These are phyloP conservation scores for Drosophila ananassae DNA, from an alignment of 1,140 invertebrate species.

Conservation along the genomic window DNA sequence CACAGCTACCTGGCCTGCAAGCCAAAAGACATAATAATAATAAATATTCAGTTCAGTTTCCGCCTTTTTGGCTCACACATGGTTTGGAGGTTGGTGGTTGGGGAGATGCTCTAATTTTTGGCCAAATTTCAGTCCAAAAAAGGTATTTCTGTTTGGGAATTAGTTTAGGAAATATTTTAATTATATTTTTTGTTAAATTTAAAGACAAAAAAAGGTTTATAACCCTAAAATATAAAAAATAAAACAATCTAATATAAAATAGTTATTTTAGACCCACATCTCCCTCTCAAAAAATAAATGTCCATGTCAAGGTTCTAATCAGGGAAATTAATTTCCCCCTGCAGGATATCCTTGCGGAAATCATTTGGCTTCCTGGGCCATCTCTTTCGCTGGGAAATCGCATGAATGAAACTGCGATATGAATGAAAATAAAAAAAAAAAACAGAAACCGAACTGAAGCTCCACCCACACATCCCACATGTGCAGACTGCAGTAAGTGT, in stretches of 20 bases:
- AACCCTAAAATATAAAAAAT: not conserved
- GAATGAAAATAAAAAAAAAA: slow-evolving; percentile 55
- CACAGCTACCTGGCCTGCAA: not conserved
- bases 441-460: slow-evolving; percentile 44
- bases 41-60: slow-evolving; percentile 76
- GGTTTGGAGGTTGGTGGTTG: not conserved
- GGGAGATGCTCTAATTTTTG: not conserved
- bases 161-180: not conserved
- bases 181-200: no score
- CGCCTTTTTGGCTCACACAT: slow-evolving; percentile 20
- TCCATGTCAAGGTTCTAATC: not conserved
- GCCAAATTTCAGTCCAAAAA: not conserved
- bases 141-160: not conserved
- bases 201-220: no score
- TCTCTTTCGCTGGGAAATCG: slow-evolving; percentile 31
- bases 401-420: slow-evolving; percentile 76
- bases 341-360: slow-evolving; percentile 7
- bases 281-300: not conserved
- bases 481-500: slow-evolving; percentile 45
- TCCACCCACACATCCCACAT: slow-evolving; percentile 22
- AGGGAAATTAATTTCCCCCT: not conserved
- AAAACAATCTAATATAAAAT: no score
- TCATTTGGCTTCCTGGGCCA: slow-evolving; percentile 12
- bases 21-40: slow-evolving; percentile 73
- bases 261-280: no score